A percentile compares a stretch with the other conserved stretches of the same genome.
These are phyloP conservation scores for Vulpes vulpes DNA, from an alignment of 2,113 vertebrate genomes.

Conservation along the genomic window DNA sequence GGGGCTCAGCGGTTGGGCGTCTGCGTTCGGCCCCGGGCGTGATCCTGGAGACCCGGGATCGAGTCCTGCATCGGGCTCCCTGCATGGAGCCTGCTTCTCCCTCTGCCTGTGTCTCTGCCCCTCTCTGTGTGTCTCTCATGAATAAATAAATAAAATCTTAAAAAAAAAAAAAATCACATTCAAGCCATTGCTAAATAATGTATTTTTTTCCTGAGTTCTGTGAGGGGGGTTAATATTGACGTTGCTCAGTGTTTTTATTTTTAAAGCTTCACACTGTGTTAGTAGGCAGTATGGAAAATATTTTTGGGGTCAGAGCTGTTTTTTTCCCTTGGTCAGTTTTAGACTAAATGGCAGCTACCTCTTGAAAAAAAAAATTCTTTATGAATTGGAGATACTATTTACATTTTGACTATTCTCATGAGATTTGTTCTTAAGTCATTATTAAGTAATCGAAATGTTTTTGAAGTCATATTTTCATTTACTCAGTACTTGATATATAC, in stretches of 20 bases:
- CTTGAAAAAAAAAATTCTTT: neutral
- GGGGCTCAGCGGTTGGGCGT: no score
- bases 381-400: slow-evolving; percentile 8
- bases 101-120: no score
- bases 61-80: no score
- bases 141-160: no score
- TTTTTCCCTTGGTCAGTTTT: slow-evolving; percentile 39
- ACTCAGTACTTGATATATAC: neutral
- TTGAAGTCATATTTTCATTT: slow-evolving; percentile 31
- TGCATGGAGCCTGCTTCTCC: no score
- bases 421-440: slow-evolving; percentile 2
- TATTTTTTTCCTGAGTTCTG: neutral
- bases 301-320: slow-evolving; percentile 38
- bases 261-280: neutral
- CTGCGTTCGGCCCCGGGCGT: no score
- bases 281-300: slow-evolving; percentile 18
- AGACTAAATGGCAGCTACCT: neutral
- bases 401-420: neutral
- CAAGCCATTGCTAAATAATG: neutral
- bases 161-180: neutral
- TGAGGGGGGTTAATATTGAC: neutral
- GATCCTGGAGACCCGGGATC: no score
- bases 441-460: neutral
- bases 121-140: no score
- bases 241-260: neutral